These are phyloP conservation scores for Taxidea taxus DNA, from an alignment of 2,113 vertebrate genomes.

Conservation along the genomic window DNA sequence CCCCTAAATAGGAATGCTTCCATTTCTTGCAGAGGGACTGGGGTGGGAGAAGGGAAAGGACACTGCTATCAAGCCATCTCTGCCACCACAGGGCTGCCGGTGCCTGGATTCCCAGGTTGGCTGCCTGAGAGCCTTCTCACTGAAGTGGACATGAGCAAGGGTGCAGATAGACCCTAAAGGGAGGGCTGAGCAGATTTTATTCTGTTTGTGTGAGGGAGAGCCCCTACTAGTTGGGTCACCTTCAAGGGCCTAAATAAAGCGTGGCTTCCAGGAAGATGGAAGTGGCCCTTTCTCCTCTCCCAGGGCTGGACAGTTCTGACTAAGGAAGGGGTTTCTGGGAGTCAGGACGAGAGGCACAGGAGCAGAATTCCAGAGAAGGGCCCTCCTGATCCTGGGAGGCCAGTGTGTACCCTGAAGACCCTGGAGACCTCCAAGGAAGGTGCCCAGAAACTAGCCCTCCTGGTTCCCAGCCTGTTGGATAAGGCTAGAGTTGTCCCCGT, in stretches of 20 bases:
- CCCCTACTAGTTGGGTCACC: neutral
- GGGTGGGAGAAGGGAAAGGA: neutral
- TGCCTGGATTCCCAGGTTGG: neutral
- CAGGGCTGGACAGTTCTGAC: neutral
- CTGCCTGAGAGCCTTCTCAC: conserved; percentile 57
- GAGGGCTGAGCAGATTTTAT: neutral
- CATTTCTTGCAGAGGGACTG: neutral
- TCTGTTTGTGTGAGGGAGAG: neutral
- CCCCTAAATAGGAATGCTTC: neutral
- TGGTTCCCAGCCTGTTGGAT: neutral
- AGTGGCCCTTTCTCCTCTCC: neutral
- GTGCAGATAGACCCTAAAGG: conserved; percentile 32
- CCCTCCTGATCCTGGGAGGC: neutral
- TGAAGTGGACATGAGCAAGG: conserved; percentile 39
- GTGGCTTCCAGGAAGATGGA: neutral
- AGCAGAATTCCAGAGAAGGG: neutral
- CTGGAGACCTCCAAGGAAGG: neutral
- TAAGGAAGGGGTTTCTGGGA: neutral
- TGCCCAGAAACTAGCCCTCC: neutral
- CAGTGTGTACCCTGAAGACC: neutral
- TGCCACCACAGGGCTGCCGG: neutral
- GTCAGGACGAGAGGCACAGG: neutral
- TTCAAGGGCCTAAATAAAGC: neutral
- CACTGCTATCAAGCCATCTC: neutral
- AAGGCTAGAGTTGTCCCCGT: accelerated